Percentiles rank a stretch among this genome's conserved stretches.
These are phyloP conservation scores for Cerceris ruficornis DNA, from an alignment of 2,888 invertebrate genomes.

Conservation along the genomic window DNA sequence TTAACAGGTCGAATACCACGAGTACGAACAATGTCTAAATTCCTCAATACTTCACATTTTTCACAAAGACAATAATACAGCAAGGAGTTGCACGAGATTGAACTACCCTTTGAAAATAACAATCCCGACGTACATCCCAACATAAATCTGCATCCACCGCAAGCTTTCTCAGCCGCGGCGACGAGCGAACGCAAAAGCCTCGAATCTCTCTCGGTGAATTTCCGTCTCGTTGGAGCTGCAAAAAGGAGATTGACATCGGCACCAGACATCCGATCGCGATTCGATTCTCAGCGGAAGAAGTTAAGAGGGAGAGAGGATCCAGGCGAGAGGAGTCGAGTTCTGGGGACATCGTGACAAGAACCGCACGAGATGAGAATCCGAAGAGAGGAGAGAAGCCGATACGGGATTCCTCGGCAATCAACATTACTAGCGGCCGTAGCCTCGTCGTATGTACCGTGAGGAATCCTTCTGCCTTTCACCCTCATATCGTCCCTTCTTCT, in stretches of 20 bases:
- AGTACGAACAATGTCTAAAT: too few species aligned
- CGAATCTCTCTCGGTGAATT: slow-evolving; percentile 15
- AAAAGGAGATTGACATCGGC: slow-evolving; percentile 52
- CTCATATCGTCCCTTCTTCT: slow-evolving; percentile 17
- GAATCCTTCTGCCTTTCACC: slow-evolving; percentile 54
- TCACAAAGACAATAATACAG: too few species aligned
- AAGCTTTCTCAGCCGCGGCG: too few species aligned
- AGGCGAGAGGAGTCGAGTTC: slow-evolving; percentile 43
- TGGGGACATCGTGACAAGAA: slow-evolving; percentile 55
- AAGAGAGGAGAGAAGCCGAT: slow-evolving; percentile 51
- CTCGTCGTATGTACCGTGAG: slow-evolving; percentile 50
- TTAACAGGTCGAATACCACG: too few species aligned
- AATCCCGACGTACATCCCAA: too few species aligned
- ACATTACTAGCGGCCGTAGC: slow-evolving; percentile 69
- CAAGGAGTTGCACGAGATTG: too few species aligned
- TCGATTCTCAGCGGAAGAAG: slow-evolving; percentile 52
- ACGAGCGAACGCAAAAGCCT: too few species aligned
- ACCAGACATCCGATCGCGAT: slow-evolving; percentile 51
- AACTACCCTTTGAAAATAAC: too few species aligned
- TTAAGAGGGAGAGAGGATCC: slow-evolving; percentile 28
- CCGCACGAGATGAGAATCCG: slow-evolving; percentile 30
- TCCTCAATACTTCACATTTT: too few species aligned
- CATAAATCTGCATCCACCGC: too few species aligned
- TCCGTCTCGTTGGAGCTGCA: slow-evolving; percentile 41
- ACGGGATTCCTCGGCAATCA: slow-evolving; percentile 73